Base-by-base conservation (phyloP, 2,888 invertebrate genomes). In the Mongoloraphidia duomilia region DNA sequence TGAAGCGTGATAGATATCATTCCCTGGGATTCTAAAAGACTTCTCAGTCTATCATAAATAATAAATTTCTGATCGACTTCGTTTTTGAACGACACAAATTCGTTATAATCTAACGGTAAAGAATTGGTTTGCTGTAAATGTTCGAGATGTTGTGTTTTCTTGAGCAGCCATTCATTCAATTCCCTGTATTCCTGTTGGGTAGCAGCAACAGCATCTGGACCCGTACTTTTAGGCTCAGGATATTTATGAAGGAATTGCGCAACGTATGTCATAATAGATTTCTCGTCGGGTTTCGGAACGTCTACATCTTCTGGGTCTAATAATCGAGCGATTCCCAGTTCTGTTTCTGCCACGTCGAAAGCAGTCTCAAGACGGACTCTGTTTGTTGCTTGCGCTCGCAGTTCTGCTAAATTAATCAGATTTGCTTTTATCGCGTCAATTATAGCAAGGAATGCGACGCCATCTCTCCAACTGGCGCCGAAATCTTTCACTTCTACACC, bases 241-340 rank as follows among this genome's bases (percentile, higher is more conserved):
- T 89, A 90, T 71, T 93, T 92, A 67, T 95, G 93, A 63, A 96
- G 75, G 71, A 96, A 96, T 73, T 96, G 95, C 39, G 96, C 94
- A 53, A 96, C 94, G 67, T 96, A 96, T 34, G 96, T 96, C 95
- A 96, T 96, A 60, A 96, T 91, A 53, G 93, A 94, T 69, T 91
- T 87, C 67, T 96, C 96, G 67, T 96, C 96, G 5, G 96, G 96
- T 65, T 90, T 89, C 34, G 88, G 84, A 33, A 94, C 93, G 66
- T 95, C 94, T 46, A 94, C 93, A 68, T 94, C 94, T 71, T 95
- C 95, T 4, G 95, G 89, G 65, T 96, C 96, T 48, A 96, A 71
- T 10, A 96, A 74, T 59, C 88, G 78, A 17, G 93, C 86, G 60
- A 96, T 94, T 51, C 94, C 95, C 38, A 96, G 72, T 63, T 93